Evolutionary conservation across 2,888 invertebrate genomes (phyloP).

Genomic region (Euplagia quadripunctaria): DNA sequence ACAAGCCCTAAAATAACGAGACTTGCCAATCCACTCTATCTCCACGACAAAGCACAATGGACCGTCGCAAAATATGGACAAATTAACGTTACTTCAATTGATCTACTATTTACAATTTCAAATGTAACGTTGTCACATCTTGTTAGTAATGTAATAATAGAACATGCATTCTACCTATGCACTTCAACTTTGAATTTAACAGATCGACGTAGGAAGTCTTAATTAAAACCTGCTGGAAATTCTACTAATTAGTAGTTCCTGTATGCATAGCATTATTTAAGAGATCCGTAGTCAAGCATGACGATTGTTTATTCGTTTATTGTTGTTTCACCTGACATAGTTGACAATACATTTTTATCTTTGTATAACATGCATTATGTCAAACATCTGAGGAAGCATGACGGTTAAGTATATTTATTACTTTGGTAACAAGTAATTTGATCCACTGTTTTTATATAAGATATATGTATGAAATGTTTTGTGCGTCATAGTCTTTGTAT

Average conservation of each 20-base stretch:
- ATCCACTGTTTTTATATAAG: not conserved
- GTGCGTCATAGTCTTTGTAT: not conserved
- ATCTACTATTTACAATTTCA: not conserved
- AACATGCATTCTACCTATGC: conserved; percentile 14
- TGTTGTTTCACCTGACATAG: too few relatives aligned
- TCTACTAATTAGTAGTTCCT: conserved; percentile 41
- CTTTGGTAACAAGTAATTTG: not conserved
- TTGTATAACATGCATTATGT: not conserved
- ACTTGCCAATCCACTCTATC: too few relatives aligned
- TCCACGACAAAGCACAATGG: too few relatives aligned
- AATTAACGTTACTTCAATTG: too few relatives aligned
- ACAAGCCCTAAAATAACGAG: too few relatives aligned
- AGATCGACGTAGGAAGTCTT: conserved; percentile 21
- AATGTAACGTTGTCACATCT: not conserved
- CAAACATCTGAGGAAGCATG: not conserved
- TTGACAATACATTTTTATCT: not conserved
- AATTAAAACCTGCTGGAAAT: conserved; percentile 47
- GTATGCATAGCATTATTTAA: conserved; percentile 23
- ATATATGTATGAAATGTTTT: not conserved
- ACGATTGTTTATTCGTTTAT: too few relatives aligned
- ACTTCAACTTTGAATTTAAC: conserved; percentile 28
- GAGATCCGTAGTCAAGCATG: conserved; percentile 3
- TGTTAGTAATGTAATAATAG: not conserved
- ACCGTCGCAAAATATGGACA: too few relatives aligned
- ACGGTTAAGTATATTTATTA: not conserved